Percentiles rank a stretch among this genome's conserved stretches.
Evolutionary conservation across 2,888 invertebrate genomes (phyloP).

Genomic region (Autographa pulchrina): DNA sequence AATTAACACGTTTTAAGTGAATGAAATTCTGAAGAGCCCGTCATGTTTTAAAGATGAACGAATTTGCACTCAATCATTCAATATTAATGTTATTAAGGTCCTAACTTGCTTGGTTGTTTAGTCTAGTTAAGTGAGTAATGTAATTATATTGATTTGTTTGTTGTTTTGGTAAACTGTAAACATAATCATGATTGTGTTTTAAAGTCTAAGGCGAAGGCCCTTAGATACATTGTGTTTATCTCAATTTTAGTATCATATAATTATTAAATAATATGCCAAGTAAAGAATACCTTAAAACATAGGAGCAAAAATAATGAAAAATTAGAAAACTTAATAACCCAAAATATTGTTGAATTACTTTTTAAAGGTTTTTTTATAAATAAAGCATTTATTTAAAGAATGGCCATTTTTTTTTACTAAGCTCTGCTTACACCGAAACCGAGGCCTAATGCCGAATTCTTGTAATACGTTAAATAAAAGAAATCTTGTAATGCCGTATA

Average conservation of each 20-base stretch:
- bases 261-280: too few species aligned
- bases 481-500: background rate
- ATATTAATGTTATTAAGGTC: slow-evolving; percentile 13
- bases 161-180: background rate
- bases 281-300: too few species aligned
- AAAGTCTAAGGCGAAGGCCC: too few species aligned
- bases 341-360: too few species aligned
- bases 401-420: too few species aligned
- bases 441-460: background rate
- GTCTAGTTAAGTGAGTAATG: background rate
- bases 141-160: background rate
- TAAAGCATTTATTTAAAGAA: too few species aligned
- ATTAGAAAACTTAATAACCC: too few species aligned
- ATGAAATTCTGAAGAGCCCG: slow-evolving; percentile 40
- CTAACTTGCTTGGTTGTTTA: background rate
- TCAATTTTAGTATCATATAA: too few species aligned
- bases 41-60: slow-evolving; percentile 35
- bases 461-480: slow-evolving; percentile 15
- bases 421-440: background rate
- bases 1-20: slow-evolving; percentile 49
- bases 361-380: too few species aligned
- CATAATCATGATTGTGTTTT: too few species aligned
- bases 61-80: slow-evolving; percentile 24
- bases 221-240: too few species aligned
- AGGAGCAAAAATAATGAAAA: too few species aligned